phyloP scores from a whole-genome alignment of 1,140 invertebrate species.

The Leptoteleia sp. region DNA sequence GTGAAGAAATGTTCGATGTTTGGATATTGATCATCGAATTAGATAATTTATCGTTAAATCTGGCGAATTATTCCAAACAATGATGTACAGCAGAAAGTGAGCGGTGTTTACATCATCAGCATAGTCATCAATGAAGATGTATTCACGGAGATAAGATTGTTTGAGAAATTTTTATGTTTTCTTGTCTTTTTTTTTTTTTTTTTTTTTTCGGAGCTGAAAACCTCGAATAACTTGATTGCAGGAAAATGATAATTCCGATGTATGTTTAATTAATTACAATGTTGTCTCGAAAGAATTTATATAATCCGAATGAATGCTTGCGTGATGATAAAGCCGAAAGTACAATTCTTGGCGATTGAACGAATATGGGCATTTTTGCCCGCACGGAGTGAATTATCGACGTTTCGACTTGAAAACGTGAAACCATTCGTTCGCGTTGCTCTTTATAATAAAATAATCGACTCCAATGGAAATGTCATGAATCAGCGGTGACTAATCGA shows the following conservation, averaged over 20 bases:
- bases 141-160: slow-evolving; percentile 28
- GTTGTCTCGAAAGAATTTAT: slow-evolving; percentile 1
- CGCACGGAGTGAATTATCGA: slow-evolving; percentile 7
- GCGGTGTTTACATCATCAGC: slow-evolving; percentile 40
- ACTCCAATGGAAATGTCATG: slow-evolving; percentile 49
- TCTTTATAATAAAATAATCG: slow-evolving; percentile 36
- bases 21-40: slow-evolving; percentile 17
- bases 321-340: slow-evolving; percentile 6
- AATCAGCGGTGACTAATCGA: slow-evolving; percentile 56
- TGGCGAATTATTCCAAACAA: slow-evolving; percentile 27
- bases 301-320: slow-evolving; percentile 2
- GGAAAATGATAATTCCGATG: slow-evolving; percentile 16
- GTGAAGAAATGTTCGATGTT: slow-evolving; percentile 4
- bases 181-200: slow-evolving; percentile 14
- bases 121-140: slow-evolving; percentile 34
- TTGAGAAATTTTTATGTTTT: slow-evolving; percentile 19
- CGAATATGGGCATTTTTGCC: not conserved
- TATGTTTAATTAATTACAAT: slow-evolving; percentile 13
- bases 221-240: slow-evolving; percentile 18
- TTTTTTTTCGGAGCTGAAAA: too few species aligned
- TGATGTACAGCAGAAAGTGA: slow-evolving; percentile 42
- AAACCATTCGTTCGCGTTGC: slow-evolving; percentile 4
- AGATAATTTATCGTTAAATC: slow-evolving; percentile 30
- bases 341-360: not conserved
- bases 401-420: slow-evolving; percentile 1